A percentile compares a stretch with the other conserved stretches of the same genome.
phyloP scores from a whole-genome alignment of 2,797 vertebrate species.

The Pitangus sulphuratus region DNA sequence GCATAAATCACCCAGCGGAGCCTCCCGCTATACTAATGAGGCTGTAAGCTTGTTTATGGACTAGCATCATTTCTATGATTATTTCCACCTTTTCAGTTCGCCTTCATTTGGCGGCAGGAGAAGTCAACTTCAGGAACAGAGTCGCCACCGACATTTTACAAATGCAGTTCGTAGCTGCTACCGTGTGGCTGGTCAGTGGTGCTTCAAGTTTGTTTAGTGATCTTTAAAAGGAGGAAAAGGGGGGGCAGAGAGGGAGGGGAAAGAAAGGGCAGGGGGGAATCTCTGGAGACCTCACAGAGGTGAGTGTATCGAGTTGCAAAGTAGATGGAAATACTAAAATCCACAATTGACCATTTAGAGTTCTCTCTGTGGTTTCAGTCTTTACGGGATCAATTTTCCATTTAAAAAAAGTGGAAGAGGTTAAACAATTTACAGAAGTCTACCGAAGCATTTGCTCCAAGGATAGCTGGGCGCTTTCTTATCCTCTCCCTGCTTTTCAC shows the following conservation, averaged over 20 bases:
- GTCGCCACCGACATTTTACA: constrained; percentile 86
- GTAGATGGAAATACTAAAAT: constrained; percentile 87
- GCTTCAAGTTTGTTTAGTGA: constrained; percentile 75
- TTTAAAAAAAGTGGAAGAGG: constrained; percentile 77
- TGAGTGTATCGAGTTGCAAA: constrained; percentile 86
- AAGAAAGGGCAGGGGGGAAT: constrained; percentile 55
- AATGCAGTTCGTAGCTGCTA: constrained; percentile 81
- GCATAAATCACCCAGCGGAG: constrained; percentile 88
- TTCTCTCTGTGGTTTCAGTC: constrained; percentile 74
- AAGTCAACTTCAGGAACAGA: constrained; percentile 80
- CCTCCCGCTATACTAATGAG: constrained; percentile 95
- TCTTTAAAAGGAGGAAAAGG: constrained; percentile 71
- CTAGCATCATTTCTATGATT: constrained; percentile 93
- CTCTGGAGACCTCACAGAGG: constrained; percentile 83
- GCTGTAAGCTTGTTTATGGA: constrained; percentile 92
- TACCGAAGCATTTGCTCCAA: constrained; percentile 74
- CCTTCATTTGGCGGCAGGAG: constrained; percentile 82
- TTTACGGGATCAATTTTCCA: constrained; percentile 81
- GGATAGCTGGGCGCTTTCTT: constrained; percentile 73
- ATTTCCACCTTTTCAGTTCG: constrained; percentile 91
- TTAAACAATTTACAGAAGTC: constrained; percentile 82
- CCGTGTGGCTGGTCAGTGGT: constrained; percentile 73
- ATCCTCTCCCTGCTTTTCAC: constrained; percentile 84
- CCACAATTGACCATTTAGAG: constrained; percentile 83
- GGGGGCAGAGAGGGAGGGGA: background rate